A percentile compares a stretch with the other conserved stretches of the same genome.
Evolutionary conservation across 2,113 vertebrate species (phyloP).

Genomic region (Desmodus rotundus): DNA sequence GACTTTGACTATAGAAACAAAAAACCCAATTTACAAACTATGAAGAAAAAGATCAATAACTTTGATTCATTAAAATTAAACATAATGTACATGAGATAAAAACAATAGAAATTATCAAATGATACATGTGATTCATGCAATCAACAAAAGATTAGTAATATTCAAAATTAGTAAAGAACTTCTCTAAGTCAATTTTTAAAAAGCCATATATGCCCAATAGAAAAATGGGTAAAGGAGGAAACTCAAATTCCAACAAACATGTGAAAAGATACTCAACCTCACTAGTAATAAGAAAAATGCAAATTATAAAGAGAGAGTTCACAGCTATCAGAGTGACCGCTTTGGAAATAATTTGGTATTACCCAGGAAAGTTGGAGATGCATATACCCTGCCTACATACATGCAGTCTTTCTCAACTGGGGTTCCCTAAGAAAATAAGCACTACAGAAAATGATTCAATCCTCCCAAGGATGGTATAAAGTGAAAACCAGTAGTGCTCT

Average conservation of each 20-base stretch:
- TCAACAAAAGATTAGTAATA: background rate
- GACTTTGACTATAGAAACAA: slow-evolving; percentile 28
- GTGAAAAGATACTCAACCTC: background rate
- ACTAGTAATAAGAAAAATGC: background rate
- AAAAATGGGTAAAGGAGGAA: slow-evolving; percentile 26
- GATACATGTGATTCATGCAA: background rate
- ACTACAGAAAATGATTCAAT: background rate
- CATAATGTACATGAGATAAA: slow-evolving; percentile 35
- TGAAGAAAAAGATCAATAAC: slow-evolving; percentile 13
- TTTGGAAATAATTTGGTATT: background rate
- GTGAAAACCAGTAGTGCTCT: background rate
- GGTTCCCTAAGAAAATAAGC: background rate
- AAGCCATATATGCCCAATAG: background rate
- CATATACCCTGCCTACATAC: background rate
- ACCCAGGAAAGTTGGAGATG: background rate
- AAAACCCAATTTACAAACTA: background rate
- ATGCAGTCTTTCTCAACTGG: background rate
- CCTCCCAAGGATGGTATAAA: background rate
- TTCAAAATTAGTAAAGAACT: background rate
- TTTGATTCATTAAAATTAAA: slow-evolving; percentile 45
- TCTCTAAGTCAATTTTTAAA: background rate
- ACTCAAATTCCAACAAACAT: background rate
- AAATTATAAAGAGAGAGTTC: slow-evolving; percentile 14
- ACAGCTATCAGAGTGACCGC: background rate
- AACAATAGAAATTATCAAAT: background rate